A percentile compares a stretch with the other conserved stretches of the same genome.
Evolutionary conservation across 2,113 vertebrate genomes (phyloP).

Genomic region (Sapayoa aenigma): DNA sequence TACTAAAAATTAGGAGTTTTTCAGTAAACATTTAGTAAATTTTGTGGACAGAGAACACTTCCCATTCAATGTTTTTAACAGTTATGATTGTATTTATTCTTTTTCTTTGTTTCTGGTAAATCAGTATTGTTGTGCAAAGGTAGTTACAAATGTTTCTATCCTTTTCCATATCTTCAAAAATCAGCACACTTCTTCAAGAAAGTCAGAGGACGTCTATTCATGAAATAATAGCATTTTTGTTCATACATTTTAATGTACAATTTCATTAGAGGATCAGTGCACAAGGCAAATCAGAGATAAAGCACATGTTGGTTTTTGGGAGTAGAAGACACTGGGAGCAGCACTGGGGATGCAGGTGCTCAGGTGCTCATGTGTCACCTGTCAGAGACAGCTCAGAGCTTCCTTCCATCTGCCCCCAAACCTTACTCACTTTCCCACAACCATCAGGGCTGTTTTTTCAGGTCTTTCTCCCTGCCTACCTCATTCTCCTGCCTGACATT

Average conservation of each 20-base stretch:
- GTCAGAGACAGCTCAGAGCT: background rate
- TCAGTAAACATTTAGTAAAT: background rate
- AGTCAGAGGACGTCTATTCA: background rate
- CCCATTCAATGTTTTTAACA: background rate
- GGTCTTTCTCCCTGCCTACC: background rate
- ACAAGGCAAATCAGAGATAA: background rate
- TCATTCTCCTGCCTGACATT: background rate
- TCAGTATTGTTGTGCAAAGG: background rate
- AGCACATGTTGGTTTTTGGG: background rate
- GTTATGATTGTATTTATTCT: background rate
- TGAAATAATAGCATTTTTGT: background rate
- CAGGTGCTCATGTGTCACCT: rapidly evolving
- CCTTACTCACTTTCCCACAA: background rate
- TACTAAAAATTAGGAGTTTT: background rate
- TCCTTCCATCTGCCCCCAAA: background rate
- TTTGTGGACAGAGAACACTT: background rate
- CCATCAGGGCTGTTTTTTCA: background rate
- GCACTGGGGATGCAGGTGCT: background rate
- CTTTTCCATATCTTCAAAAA: background rate
- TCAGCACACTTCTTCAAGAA: background rate
- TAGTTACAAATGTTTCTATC: background rate
- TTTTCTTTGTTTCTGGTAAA: background rate
- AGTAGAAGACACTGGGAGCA: background rate
- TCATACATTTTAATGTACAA: background rate
- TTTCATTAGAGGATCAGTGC: background rate